Evolutionary conservation across 2,888 invertebrate genomes (phyloP).

Genomic region (Drosophila pseudotalamancana): DNA sequence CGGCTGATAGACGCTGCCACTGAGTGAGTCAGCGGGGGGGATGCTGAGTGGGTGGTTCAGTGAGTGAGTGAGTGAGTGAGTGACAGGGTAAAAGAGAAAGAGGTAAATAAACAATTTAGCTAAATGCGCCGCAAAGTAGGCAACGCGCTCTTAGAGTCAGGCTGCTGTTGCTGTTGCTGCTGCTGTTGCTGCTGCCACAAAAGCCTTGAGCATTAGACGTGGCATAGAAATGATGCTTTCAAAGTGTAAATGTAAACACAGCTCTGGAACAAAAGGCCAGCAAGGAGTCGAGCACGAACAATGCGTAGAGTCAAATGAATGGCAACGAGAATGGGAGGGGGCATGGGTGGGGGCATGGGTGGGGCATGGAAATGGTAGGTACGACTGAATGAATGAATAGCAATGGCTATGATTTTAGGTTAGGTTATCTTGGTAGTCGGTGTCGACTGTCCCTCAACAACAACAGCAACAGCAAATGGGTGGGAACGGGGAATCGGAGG

Average conservation of each 20-base stretch:
- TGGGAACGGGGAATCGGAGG: neutral
- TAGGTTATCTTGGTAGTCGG: slow-evolving; percentile 19
- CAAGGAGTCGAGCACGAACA: slow-evolving; percentile 75
- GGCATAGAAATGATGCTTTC: slow-evolving; percentile 77
- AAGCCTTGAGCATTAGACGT: slow-evolving; percentile 59
- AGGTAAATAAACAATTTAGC: slow-evolving; percentile 76
- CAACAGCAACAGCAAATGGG: slow-evolving; percentile 2
- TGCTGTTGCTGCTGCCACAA: slow-evolving; percentile 34
- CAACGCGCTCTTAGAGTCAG: slow-evolving; percentile 39
- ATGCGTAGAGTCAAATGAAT: slow-evolving; percentile 69
- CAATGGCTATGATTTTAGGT: slow-evolving; percentile 54
- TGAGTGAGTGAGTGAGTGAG: neutral
- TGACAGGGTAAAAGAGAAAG: slow-evolving; percentile 4
- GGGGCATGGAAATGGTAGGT: slow-evolving; percentile 20
- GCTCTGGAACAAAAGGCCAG: slow-evolving; percentile 68
- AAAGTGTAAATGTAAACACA: slow-evolving; percentile 79
- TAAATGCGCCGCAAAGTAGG: slow-evolving; percentile 79
- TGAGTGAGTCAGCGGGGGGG: neutral
- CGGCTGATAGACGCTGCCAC: neutral
- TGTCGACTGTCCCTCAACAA: neutral
- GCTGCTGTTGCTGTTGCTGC: slow-evolving; percentile 3
- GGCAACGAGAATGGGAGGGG: slow-evolving; percentile 22
- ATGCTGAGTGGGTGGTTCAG: neutral
- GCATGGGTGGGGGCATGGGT: neutral
- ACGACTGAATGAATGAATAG: slow-evolving; percentile 63